Evolutionary conservation across 2,113 vertebrate species (phyloP), one percentile per base, ranked within the genome.

Genomic region (Indicator maculatus): DNA sequence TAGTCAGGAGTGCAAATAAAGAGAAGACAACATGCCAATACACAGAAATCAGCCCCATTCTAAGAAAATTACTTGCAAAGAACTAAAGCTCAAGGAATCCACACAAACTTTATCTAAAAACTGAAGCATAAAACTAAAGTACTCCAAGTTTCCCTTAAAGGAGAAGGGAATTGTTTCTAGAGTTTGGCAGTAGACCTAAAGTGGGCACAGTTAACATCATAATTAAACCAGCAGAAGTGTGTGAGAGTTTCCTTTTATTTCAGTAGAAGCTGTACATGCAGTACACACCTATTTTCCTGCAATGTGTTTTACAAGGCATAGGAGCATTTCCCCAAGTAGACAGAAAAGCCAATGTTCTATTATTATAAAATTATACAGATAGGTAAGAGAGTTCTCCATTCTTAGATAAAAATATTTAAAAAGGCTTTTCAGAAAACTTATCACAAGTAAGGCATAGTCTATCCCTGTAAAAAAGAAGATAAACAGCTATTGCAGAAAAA

Each of bases 1-100:
- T 82, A 28, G 4, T 52, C 79, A 82, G 78, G 84, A 92, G 50
- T 83, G 61, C 65, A 94, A 94, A 93, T 70, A 50, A 92, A 90
- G 64, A 76, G n/a, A 86, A 79, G 44, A 82, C 75, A 76, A 87
- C 27, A 45, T 93, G 66, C 64, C 84, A 89, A 31, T 70, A 21
- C 45, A 73, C 33, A 90, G 66, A 80, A 95, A 87, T 59, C 33
- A 73, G 63, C 5, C 41, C 50, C 5, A 5, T 83, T 91, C 52
- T 59, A 82, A 83, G 63, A 83, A 89, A 90, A 79, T 45, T 16
- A 59, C 71, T 89, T 83, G 71, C n/a, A 85, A 92, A 85, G 78
- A 85, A 73, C 5, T 76, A 79, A 78, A 95, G 50, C 61, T 93
- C 39, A 79, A 79, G 30, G 67, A 92, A 85, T 60, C 33, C 64